Conservation (phyloP, 1,140 invertebrate species). For the Drosophila murphyi region DNA sequence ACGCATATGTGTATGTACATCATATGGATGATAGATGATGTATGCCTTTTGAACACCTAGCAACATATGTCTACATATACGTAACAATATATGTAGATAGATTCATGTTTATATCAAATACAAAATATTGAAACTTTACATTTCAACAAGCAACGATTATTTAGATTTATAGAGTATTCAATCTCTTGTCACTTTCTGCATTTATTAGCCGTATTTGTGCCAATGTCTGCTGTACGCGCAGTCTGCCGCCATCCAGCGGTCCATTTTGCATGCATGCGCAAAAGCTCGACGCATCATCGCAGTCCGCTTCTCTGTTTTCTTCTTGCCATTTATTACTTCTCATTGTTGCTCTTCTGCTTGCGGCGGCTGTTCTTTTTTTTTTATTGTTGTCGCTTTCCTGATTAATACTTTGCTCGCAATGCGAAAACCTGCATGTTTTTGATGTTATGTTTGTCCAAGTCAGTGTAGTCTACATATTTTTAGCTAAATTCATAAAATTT, state of each 20-base stretch:
- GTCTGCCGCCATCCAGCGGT: constrained; percentile 9
- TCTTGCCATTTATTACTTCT: constrained; percentile 26
- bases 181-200: constrained; percentile 58
- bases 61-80: no score
- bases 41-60: background rate
- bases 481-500: no score
- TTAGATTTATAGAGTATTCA: constrained; percentile 22
- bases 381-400: constrained; percentile 6
- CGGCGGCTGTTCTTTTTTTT: background rate
- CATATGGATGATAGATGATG: background rate
- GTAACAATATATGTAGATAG: background rate
- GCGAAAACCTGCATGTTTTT: background rate
- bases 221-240: constrained; percentile 33
- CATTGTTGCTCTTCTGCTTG: constrained; percentile 24
- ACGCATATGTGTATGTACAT: background rate
- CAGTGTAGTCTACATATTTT: no score
- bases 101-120: background rate
- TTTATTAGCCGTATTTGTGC: constrained; percentile 75
- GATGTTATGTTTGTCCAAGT: background rate
- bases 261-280: constrained; percentile 71
- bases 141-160: no score
- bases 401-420: background rate
- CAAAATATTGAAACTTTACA: no score
- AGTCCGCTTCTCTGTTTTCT: constrained; percentile 12
- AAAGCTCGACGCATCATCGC: constrained; percentile 33